phyloP scores from a whole-genome alignment of 2,113 vertebrate species.

The Pitta sordida region DNA sequence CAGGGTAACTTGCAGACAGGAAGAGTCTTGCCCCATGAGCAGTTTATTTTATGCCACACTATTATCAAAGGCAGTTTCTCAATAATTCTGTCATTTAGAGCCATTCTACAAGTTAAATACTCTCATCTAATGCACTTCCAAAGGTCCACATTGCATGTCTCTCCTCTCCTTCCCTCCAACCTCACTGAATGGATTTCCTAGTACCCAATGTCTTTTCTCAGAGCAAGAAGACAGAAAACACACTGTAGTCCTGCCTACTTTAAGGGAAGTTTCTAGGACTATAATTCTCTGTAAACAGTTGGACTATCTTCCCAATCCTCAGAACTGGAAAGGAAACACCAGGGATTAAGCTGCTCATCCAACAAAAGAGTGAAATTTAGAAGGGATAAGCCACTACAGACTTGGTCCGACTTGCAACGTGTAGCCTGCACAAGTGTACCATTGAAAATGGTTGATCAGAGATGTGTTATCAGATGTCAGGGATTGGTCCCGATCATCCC shows the following conservation, averaged over 20 bases:
- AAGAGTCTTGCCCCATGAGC: neutral
- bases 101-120: neutral
- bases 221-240: neutral
- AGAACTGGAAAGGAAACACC: neutral
- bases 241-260: neutral
- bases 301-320: neutral
- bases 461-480: neutral
- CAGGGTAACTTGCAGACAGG: neutral
- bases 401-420: neutral
- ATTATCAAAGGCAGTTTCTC: neutral
- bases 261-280: neutral
- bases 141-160: neutral
- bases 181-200: neutral
- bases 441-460: neutral
- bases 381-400: neutral
- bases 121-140: neutral
- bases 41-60: neutral
- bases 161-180: neutral
- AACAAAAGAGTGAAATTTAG: neutral
- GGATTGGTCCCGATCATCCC: neutral
- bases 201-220: neutral
- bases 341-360: neutral
- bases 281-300: neutral
- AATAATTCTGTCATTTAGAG: neutral
- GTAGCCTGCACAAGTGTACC: neutral